phyloP scores from a whole-genome alignment of 2,113 vertebrate species.

The Gavia stellata region DNA sequence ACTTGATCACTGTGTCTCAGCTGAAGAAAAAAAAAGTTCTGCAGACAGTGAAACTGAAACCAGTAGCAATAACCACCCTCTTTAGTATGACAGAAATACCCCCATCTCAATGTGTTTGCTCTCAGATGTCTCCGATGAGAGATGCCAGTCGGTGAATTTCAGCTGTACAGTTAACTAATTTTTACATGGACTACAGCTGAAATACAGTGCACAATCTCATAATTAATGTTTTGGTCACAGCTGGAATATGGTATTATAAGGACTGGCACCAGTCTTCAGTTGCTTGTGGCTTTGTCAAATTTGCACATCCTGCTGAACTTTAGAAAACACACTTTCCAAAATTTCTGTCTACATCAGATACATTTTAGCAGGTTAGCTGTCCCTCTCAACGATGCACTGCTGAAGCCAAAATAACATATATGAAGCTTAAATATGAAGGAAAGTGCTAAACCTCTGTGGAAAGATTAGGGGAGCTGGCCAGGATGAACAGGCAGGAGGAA shows the following conservation, averaged over 20 bases:
- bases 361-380: neutral
- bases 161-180: neutral
- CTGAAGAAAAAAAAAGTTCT: neutral
- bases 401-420: neutral
- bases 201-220: neutral
- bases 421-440: neutral
- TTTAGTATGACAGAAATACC: neutral
- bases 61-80: neutral
- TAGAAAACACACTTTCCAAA: neutral
- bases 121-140: neutral
- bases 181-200: neutral
- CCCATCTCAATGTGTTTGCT: neutral
- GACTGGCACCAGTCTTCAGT: neutral
- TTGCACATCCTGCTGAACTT: neutral
- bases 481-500: neutral
- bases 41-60: neutral
- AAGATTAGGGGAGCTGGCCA: accelerated
- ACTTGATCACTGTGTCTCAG: neutral
- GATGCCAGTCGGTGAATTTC: neutral
- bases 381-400: neutral
- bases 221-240: neutral
- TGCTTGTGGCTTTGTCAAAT: neutral
- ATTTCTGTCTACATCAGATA: neutral
- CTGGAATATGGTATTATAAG: neutral
- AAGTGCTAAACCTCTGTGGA: neutral